Evolutionary conservation across 37 sponge, comb jelly and placozoan genomes (phyloP).

Genomic region (Chondrilla cf. caribensis): DNA sequence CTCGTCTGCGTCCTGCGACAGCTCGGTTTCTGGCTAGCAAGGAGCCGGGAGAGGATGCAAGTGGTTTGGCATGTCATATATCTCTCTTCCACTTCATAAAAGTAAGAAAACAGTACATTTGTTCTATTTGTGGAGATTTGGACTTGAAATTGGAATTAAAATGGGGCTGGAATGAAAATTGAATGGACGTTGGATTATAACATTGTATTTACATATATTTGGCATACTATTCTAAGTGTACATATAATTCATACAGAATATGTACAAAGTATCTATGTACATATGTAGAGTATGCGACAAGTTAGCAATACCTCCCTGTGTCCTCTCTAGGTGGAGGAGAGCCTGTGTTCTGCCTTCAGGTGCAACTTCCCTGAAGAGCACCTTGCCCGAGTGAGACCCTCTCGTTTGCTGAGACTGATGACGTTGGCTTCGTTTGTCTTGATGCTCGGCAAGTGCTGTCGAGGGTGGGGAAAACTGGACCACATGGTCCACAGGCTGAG

Average conservation of each 20-base stretch:
- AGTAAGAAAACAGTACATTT: conserved; percentile 32
- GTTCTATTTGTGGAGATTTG: not conserved
- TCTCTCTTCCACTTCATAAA: conserved; percentile 60
- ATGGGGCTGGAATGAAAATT: too few species aligned
- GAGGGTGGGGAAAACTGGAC: conserved; percentile 66
- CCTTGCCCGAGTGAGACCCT: conserved; percentile 1
- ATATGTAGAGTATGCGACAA: too few species aligned
- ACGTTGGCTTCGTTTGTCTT: conserved; percentile 46
- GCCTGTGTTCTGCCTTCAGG: conserved; percentile 33
- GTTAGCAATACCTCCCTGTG: too few species aligned
- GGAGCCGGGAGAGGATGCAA: not conserved
- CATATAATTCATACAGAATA: too few species aligned
- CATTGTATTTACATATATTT: too few species aligned
- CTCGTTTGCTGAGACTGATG: conserved; percentile 37
- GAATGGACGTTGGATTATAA: too few species aligned
- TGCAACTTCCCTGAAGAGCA: conserved; percentile 25
- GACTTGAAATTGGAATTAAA: not conserved
- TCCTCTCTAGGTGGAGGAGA: conserved; percentile 54
- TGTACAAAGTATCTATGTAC: too few species aligned
- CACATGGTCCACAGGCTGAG: not conserved
- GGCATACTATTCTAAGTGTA: too few species aligned
- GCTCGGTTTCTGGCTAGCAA: conserved; percentile 23
- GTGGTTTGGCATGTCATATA: conserved; percentile 40
- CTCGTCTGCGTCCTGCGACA: conserved; percentile 62
- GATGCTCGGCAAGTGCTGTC: conserved; percentile 71